Base-by-base conservation (phyloP, 2,113 vertebrate genomes). In the Ameiurus melas region DNA sequence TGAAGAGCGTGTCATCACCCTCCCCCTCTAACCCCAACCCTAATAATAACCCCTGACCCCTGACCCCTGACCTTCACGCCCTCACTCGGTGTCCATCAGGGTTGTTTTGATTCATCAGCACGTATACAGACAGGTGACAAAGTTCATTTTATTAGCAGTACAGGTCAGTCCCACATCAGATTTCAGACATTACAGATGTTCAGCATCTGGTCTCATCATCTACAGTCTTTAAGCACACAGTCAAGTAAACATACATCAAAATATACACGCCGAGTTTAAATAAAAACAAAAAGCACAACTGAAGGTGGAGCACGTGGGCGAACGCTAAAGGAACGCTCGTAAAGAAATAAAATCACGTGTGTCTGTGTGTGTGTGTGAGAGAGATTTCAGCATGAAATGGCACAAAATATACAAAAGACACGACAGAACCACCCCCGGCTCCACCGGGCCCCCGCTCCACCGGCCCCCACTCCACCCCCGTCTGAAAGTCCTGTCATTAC, bases 161-260 rank as follows among this genome's bases (percentile, higher is more conserved):
- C 27, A 68, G 30, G 36, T 71, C 70, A 71, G 68, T 19, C 33
- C 68, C 36, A 64, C 20, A 66, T n/a, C 5, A 62, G 2, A 62
- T 7, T 7, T 71, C 68, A 9, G 30, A 71, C 36, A n/a, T 77
- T 60, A 20, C 30, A 75, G 5, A 27, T 55, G 1, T 53, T 68
- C 60, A 68, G 27, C n/a, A 73, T 73, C 36, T n/a, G 64, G n/a
- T 85, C 30, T 85, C 47, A 71, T 85, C 64, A 36, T 30, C 6
- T 60, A 19, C 43, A 77, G 68, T 25, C 36, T 27, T 4, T 17
- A 57, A 7, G 30, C 1, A 71, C 33, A 71, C 70, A 19, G 30
- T 19, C 19, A 71, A 20, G 6, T 5, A 30, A 3, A 2, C 60
- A 51, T 51, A 51, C 47, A 51, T 10, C n/a, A 30, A 64, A 66